Conservation (phyloP, 2,888 invertebrate species). For the Cantharis flavilabris region DNA sequence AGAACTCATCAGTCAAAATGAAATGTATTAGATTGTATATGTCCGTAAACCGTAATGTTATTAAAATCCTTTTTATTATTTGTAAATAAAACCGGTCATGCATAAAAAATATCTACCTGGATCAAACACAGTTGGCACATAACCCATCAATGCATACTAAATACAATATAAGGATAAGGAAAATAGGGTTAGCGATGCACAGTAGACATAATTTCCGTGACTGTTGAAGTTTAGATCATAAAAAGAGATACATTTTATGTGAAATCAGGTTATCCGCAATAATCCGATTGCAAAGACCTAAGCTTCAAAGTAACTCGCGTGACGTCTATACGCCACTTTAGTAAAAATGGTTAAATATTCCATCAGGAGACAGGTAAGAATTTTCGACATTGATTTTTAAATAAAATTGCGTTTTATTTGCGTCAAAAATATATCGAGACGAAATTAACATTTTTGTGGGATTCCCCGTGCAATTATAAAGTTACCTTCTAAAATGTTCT, state of each 20-base stretch:
- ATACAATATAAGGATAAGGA: constrained; percentile 18
- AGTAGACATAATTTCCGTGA: constrained; percentile 41
- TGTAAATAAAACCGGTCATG: constrained; percentile 32
- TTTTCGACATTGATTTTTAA: not conserved
- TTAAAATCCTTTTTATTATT: constrained; percentile 11
- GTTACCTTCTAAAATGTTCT: not conserved
- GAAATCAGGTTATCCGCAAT: constrained; percentile 38
- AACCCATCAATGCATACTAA: constrained; percentile 23
- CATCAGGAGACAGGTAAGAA: not conserved
- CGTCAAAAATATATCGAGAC: not conserved
- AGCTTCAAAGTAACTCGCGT: constrained; percentile 33
- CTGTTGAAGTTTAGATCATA: constrained; percentile 41
- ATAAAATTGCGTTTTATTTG: not conserved
- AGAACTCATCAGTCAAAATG: constrained; percentile 4
- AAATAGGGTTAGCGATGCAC: constrained; percentile 35
- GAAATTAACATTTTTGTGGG: not conserved
- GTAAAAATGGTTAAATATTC: not conserved
- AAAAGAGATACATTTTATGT: constrained; percentile 42
- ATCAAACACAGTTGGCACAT: constrained; percentile 17
- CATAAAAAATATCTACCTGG: constrained; percentile 22
- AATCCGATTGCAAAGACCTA: constrained; percentile 37
- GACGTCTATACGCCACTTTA: constrained; percentile 29
- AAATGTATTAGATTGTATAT: constrained; percentile 16
- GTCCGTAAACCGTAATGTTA: constrained; percentile 9
- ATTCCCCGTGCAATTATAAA: not conserved